Base-by-base conservation (phyloP, 2,797 vertebrate species). In the Setipinna tenuifilis region DNA sequence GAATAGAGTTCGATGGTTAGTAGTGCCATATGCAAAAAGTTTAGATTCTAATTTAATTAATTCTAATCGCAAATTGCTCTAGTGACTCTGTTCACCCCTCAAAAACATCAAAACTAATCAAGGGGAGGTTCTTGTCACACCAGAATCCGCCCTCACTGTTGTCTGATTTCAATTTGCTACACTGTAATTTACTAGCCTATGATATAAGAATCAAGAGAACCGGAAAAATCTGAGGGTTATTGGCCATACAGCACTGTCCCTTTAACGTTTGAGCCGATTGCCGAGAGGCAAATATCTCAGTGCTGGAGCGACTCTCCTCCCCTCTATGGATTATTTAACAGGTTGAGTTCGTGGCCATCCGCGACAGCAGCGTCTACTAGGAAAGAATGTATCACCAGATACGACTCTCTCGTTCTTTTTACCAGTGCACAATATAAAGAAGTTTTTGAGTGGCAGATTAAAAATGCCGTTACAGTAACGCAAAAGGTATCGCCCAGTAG, bases 241-340 rank as follows among this genome's bases (percentile, higher is more conserved):
- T 54, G 50, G 1, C 50, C 50, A 41, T 78, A 78, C 35, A 1
- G 83, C 75, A 83, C 92, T 93, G 93, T 86, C 88, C 89, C 95
- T 96, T 96, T 95, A 94, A 95, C 89, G 90, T 89, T 85, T 93
- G 92, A 94, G 92, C 90, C 90, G 92, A 91, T 93, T 93, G 91
- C 75, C 86, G 91, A 88, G 86, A 85, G 90, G 88, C 90, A 93
- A 84, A 92, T 91, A 90, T 90, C 90, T 87, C 89, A 88, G 90
- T 83, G 90, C 92, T 92, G 92, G 91, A 89, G 83, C 50, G 93
- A 91, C 92, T 94, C 95, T 94, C 94, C 95, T 95, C 95, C 94
- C 93, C 90, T 88, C 93, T 85, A 92, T 96, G 93, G 94, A 96
- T 96, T 96, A 96, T 96, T 96, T 91, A 96, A 91, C 94, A 94